Conservation (phyloP, 2,113 vertebrate species). For the Garra rufa region DNA sequence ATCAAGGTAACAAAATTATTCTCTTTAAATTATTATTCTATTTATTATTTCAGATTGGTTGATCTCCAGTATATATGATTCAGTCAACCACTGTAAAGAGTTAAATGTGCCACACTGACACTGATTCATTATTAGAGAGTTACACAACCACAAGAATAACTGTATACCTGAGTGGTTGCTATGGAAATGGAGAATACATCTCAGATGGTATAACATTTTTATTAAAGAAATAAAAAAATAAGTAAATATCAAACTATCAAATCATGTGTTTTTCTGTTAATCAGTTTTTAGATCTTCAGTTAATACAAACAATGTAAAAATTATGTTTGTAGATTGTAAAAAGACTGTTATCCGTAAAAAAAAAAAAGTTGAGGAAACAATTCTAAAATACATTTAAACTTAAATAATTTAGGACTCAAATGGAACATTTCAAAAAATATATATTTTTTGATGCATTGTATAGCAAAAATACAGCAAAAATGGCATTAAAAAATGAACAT, state of each 20-base stretch:
- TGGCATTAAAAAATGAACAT: too few species aligned
- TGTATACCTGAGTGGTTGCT: background rate
- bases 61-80: background rate
- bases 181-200: background rate
- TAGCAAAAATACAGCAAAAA: too few species aligned
- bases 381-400: too few species aligned
- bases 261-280: background rate
- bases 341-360: background rate
- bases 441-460: too few species aligned
- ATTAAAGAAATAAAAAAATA: background rate
- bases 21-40: background rate
- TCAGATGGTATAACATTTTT: too few species aligned
- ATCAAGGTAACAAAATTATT: conserved; percentile 82
- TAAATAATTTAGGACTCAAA: too few species aligned
- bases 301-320: too few species aligned
- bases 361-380: too few species aligned
- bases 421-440: too few species aligned
- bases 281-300: background rate
- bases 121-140: background rate
- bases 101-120: background rate
- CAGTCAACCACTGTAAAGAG: background rate
- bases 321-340: background rate
- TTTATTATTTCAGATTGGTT: background rate
- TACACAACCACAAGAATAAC: background rate
- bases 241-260: background rate